Conservation (phyloP, 2,113 vertebrate species). For the Serilophus lunatus region DNA sequence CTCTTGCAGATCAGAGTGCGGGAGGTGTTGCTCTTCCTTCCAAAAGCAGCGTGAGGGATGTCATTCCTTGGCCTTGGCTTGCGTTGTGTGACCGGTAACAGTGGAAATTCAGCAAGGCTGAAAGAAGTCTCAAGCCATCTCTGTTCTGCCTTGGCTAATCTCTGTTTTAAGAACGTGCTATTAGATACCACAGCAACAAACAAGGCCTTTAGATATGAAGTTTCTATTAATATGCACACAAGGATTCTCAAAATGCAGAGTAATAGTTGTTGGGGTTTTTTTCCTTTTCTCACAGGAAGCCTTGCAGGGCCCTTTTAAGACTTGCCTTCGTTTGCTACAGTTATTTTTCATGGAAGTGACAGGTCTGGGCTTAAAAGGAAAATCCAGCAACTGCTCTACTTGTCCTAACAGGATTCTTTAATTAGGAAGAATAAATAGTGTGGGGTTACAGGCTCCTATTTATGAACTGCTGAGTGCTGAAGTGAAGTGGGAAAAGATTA, state of each 20-base stretch:
- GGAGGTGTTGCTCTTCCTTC: background rate
- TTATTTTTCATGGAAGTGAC: conserved; percentile 14
- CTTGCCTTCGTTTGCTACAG: background rate
- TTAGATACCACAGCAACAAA: background rate
- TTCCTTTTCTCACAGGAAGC: background rate
- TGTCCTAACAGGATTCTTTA: background rate
- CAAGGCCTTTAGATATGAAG: background rate
- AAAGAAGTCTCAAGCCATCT: background rate
- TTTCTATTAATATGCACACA: background rate
- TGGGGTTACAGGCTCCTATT: background rate
- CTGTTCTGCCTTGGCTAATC: background rate
- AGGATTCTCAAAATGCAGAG: background rate
- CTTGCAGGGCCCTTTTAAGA: background rate
- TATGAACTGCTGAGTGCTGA: background rate
- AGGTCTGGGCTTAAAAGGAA: conserved; percentile 5
- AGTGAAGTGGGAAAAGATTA: background rate
- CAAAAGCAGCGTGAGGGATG: accelerated
- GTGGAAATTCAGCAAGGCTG: background rate
- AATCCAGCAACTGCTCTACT: background rate
- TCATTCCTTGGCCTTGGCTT: background rate
- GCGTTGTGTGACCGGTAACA: accelerated
- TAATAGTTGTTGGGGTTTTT: accelerated
- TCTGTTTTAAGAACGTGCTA: background rate
- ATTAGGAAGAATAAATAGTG: background rate
- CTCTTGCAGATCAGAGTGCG: accelerated